Evolutionary conservation across 2,797 vertebrate species (phyloP).

Genomic region (Rallus crepitans): DNA sequence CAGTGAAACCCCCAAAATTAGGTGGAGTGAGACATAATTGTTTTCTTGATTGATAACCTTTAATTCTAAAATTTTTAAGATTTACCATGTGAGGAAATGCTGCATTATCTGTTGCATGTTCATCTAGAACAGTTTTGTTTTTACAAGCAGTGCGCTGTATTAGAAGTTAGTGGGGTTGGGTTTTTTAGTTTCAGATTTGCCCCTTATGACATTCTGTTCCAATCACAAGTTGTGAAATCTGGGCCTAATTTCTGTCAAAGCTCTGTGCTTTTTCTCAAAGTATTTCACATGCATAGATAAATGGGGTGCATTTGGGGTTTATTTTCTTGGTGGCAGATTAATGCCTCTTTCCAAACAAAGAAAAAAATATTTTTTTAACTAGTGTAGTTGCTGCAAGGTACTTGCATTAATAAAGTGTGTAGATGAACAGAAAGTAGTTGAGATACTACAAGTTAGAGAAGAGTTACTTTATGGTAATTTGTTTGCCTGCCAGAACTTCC

Average conservation of each 20-base stretch:
- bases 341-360: neutral
- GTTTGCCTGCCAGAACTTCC: neutral
- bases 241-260: neutral
- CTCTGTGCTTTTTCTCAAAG: neutral
- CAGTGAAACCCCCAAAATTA: neutral
- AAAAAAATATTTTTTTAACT: neutral
- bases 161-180: neutral
- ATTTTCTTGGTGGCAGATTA: neutral
- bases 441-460: neutral
- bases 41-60: neutral
- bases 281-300: neutral
- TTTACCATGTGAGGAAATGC: neutral
- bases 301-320: neutral
- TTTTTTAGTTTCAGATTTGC: neutral
- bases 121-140: neutral
- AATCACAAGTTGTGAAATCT: slow-evolving; percentile 17
- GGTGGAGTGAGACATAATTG: neutral
- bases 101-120: neutral
- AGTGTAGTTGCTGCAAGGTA: neutral
- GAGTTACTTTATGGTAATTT: neutral
- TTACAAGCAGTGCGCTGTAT: neutral
- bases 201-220: neutral
- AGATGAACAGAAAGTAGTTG: neutral
- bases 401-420: neutral
- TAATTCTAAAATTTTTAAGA: neutral